Percentiles rank a stretch among this genome's conserved stretches.
Conservation (phyloP, 2,797 vertebrate genomes). For the Malurus leucopterus region DNA sequence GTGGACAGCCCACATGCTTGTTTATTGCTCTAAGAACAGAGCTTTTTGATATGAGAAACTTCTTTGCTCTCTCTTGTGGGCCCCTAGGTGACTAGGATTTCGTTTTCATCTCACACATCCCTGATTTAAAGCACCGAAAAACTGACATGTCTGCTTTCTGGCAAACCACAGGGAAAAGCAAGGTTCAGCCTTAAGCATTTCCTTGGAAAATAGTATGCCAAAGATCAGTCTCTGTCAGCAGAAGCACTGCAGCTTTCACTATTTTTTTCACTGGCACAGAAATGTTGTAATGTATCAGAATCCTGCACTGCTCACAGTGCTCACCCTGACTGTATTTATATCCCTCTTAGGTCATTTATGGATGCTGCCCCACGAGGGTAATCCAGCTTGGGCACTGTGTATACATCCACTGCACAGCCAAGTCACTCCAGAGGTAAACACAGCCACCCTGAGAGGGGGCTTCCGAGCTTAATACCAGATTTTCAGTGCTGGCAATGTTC, state of each 20-base stretch:
- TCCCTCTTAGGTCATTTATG: neutral
- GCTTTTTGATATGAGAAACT: neutral
- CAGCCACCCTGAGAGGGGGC: rapidly evolving
- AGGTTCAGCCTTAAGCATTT: constrained; percentile 20
- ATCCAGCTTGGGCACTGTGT: neutral
- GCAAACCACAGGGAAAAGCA: constrained; percentile 4
- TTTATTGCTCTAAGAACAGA: neutral
- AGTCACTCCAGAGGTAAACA: neutral
- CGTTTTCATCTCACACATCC: neutral
- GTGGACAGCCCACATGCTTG: neutral
- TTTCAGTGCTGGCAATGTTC: neutral
- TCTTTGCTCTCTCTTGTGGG: neutral
- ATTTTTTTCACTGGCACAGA: neutral
- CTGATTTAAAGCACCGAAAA: neutral
- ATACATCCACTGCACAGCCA: neutral
- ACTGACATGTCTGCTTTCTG: neutral
- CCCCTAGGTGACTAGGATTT: neutral
- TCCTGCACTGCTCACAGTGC: neutral
- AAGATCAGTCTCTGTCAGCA: neutral
- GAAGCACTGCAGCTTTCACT: neutral
- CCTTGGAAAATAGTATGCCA: neutral
- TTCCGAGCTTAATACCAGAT: neutral
- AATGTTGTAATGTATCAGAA: neutral
- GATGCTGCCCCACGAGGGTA: neutral
- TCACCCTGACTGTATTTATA: neutral